Evolutionary conservation across 2,888 invertebrate species (phyloP).

Genomic region (Auanema sp.): DNA sequence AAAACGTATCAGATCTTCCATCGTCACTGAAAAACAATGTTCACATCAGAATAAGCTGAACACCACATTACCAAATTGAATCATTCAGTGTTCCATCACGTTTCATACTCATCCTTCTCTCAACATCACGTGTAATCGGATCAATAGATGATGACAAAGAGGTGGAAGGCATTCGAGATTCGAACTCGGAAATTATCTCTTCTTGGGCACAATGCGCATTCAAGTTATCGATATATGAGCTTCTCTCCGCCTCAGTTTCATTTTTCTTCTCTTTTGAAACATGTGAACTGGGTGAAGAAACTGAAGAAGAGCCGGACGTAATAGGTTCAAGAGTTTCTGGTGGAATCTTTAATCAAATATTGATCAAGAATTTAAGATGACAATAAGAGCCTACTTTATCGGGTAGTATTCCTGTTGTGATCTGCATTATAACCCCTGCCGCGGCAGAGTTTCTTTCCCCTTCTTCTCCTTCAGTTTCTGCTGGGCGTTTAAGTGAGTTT

Average conservation of each 20-base stretch:
- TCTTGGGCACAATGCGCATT: not conserved
- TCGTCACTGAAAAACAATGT: conserved; percentile 29
- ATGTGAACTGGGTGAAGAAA: conserved; percentile 5
- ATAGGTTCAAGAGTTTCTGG: conserved; percentile 13
- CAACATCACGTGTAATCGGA: conserved; percentile 60
- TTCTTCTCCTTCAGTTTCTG: conserved; percentile 54
- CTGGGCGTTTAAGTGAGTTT: conserved; percentile 46
- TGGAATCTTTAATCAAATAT: not conserved
- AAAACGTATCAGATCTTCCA: conserved; percentile 22
- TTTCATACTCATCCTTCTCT: conserved; percentile 60
- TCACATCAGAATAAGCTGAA: too few relatives aligned
- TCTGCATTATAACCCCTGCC: conserved; percentile 38
- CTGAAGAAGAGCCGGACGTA: conserved; percentile 13
- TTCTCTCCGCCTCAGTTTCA: not conserved
- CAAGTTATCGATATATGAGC: too few relatives aligned
- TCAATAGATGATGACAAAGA: conserved; percentile 44
- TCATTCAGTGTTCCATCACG: conserved; percentile 33
- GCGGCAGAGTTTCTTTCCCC: conserved; percentile 46
- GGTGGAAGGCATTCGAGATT: not conserved
- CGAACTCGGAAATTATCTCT: not conserved
- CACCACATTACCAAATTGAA: conserved; percentile 27
- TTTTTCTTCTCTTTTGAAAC: not conserved
- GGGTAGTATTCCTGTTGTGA: conserved; percentile 21
- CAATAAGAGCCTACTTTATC: conserved; percentile 17
- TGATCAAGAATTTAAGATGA: not conserved